These are phyloP conservation scores for Cyclophora albipunctata DNA, from an alignment of 2,888 invertebrate species.

Conservation along the genomic window DNA sequence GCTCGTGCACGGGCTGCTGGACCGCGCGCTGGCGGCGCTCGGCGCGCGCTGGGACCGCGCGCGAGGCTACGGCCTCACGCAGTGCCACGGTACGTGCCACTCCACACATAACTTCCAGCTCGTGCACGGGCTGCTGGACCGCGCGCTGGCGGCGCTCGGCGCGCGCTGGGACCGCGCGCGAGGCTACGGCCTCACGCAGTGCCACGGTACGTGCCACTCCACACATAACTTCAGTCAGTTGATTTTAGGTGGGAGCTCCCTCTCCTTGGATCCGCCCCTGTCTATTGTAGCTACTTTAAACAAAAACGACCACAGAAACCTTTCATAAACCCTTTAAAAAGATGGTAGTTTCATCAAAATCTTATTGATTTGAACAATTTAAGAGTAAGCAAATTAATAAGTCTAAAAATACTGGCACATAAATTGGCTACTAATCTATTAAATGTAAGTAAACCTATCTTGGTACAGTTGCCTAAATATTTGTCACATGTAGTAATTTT, in stretches of 20 bases:
- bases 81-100: conserved; percentile 83
- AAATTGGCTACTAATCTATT: too few relatives aligned
- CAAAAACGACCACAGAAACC: too few relatives aligned
- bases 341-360: too few relatives aligned
- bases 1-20: conserved; percentile 95
- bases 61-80: conserved; percentile 84
- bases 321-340: too few relatives aligned
- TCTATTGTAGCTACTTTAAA: neutral
- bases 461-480: too few relatives aligned
- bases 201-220: conserved; percentile 82
- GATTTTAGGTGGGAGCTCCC: neutral
- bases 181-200: conserved; percentile 85
- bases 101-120: too few relatives aligned
- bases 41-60: conserved; percentile 80
- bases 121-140: conserved; percentile 96
- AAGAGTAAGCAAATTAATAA: too few relatives aligned
- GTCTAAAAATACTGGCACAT: too few relatives aligned
- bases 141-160: conserved; percentile 89
- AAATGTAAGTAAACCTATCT: too few relatives aligned
- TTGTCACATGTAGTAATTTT: too few relatives aligned
- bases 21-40: conserved; percentile 91
- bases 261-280: neutral
- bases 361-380: too few relatives aligned
- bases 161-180: conserved; percentile 77
- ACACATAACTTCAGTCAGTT: conserved; percentile 77